Evolutionary conservation across 2,888 invertebrate species (phyloP), one percentile per base, ranked within the genome.

Genomic region (Choreutis nemorana): DNA sequence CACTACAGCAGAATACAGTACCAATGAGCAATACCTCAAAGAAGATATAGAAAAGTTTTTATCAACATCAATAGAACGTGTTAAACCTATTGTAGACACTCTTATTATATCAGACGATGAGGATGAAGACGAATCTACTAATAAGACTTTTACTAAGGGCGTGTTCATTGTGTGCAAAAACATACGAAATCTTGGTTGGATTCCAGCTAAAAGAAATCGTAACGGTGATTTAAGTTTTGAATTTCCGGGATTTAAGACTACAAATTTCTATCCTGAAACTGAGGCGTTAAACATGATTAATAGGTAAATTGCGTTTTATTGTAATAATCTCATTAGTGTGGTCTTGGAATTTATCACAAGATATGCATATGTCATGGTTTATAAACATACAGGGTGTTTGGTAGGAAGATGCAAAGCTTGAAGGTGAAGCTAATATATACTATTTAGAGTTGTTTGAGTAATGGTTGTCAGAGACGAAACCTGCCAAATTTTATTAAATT

Each of bases 301-400:
- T 31, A 45, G 58, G 78, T 75, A 48, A 71, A 75, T 72, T 49
- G 23, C n/a, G n/a, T n/a, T n/a, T n/a, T n/a, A n/a, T n/a, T n/a
- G n/a, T n/a, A n/a, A n/a, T n/a, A n/a, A n/a, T n/a, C n/a, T n/a
- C n/a, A n/a, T n/a, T n/a, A n/a, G n/a, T n/a, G n/a, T n/a, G n/a
- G n/a, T n/a, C n/a, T n/a, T n/a, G n/a, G n/a, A n/a, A n/a, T n/a
- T n/a, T n/a, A n/a, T n/a, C n/a, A n/a, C n/a, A n/a, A n/a, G n/a
- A n/a, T n/a, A n/a, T n/a, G n/a, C n/a, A n/a, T n/a, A n/a, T n/a
- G n/a, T n/a, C n/a, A n/a, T n/a, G n/a, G n/a, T n/a, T n/a, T n/a
- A n/a, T n/a, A n/a, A n/a, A n/a, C n/a, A n/a, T n/a, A n/a, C n/a
- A n/a, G n/a, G n/a, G n/a, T n/a, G n/a, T n/a, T n/a, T n/a, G n/a